Evolutionary conservation across 1,140 invertebrate species (phyloP), one percentile per base, ranked within the genome.

Genomic region (Bombus balteatus): DNA sequence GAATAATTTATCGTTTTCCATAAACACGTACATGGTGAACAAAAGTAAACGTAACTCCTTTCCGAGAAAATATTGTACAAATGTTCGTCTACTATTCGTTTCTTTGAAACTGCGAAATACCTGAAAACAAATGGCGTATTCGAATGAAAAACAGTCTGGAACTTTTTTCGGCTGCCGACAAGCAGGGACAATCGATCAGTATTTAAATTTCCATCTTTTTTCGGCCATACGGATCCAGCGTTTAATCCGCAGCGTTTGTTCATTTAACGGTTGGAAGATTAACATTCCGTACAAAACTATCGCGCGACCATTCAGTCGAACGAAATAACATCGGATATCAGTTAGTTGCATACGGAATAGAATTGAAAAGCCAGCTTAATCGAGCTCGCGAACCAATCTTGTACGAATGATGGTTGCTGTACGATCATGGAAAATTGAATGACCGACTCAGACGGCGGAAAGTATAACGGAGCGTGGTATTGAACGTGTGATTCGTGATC

Each of bases 301-400:
- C 39, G 59, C n/a, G 10, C 41, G 32, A 6, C 59, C 70, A 59
- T 74, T 74, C 59, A 1, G 5, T 15, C 57, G 39, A 73, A 47
- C 70, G 76, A 79, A 84, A 72, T 84, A 70, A 62, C 76, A 37
- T 37, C 37, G 83, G 76, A 72, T 79, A 79, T 84, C 39, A 84
- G 83, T 79, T 79, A 84, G 75, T 71, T 66, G 53, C n/a, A 71
- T 53, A 65, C n/a, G 22, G 39, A 59, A 59, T 72, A 32, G n/a
- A 84, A 59, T 84, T 57, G 76, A 81, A 86, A 89, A 87, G 78
- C 87, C n/a, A 70, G 53, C 47, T 70, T 39, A 89, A 88, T 73
- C 28, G 76, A 70, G 65, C 62, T 62, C 39, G 43, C 37, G 34
- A n/a, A 68, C 43, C 62, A 74, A 89, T 75, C 57, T 76, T 83